Evolutionary conservation across 2,888 invertebrate species (phyloP).

Genomic region (Diadromus collaris): DNA sequence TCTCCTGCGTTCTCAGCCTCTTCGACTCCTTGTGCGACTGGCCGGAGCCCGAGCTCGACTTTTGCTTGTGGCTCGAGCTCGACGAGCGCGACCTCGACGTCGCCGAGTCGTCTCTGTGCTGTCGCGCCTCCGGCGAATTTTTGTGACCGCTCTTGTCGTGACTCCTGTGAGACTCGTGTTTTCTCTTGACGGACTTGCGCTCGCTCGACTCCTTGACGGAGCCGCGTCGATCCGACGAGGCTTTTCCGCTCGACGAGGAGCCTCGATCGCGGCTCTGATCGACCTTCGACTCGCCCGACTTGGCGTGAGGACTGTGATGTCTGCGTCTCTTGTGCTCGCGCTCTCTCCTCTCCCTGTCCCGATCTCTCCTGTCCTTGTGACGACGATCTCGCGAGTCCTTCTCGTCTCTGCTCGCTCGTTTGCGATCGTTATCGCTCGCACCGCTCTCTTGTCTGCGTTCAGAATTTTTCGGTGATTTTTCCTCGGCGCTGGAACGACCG

Average conservation of each 20-base stretch:
- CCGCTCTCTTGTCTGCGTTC: conserved; percentile 21
- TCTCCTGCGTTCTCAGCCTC: conserved; percentile 68
- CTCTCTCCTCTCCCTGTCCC: conserved; percentile 68
- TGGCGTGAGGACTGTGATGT: conserved; percentile 55
- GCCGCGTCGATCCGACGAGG: conserved; percentile 27
- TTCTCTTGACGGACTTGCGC: conserved; percentile 50
- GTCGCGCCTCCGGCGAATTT: conserved; percentile 64
- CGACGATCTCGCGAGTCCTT: conserved; percentile 63
- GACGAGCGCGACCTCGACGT: conserved; percentile 68
- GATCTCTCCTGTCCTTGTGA: conserved; percentile 69
- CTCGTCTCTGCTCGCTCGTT: conserved; percentile 58
- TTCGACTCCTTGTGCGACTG: conserved; percentile 69
- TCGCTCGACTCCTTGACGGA: conserved; percentile 30
- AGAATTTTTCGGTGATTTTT: conserved; percentile 64
- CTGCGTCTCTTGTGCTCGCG: conserved; percentile 66
- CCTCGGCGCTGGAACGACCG: conserved; percentile 66
- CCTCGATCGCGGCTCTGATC: conserved; percentile 26
- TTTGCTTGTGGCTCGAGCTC: conserved; percentile 74
- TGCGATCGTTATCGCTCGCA: background rate
- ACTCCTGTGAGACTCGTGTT: conserved; percentile 55
- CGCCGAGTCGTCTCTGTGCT: conserved; percentile 60
- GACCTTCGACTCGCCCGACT: conserved; percentile 33
- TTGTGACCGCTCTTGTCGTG: conserved; percentile 66
- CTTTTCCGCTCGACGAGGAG: conserved; percentile 36
- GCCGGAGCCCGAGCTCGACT: conserved; percentile 69